phyloP scores from a whole-genome alignment of 2,113 vertebrate species.

The Panurus biarmicus region DNA sequence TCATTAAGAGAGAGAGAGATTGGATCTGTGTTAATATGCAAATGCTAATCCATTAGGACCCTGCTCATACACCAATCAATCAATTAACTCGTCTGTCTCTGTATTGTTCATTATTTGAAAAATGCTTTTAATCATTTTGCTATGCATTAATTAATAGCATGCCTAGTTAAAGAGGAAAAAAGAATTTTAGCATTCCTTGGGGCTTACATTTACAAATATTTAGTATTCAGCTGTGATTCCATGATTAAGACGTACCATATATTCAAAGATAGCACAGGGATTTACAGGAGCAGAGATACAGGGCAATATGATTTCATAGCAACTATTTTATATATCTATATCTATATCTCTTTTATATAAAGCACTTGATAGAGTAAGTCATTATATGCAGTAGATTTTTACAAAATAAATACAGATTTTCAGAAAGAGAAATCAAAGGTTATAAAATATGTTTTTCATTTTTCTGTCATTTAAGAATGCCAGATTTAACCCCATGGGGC shows the following conservation, averaged over 20 bases:
- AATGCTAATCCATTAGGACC: slow-evolving; percentile 65
- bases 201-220: slow-evolving; percentile 58
- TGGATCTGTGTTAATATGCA: slow-evolving; percentile 62
- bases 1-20: slow-evolving; percentile 53
- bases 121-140: slow-evolving; percentile 68
- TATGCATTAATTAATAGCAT: slow-evolving; percentile 66
- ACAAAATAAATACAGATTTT: neutral
- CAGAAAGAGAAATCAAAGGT: neutral
- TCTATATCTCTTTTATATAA: neutral
- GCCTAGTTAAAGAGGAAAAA: slow-evolving; percentile 43
- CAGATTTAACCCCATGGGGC: neutral
- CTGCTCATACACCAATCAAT: slow-evolving; percentile 63
- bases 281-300: neutral
- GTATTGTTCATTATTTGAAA: slow-evolving; percentile 67
- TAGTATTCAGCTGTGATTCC: slow-evolving; percentile 53
- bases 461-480: neutral
- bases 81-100: slow-evolving; percentile 51
- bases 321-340: neutral
- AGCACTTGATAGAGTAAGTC: neutral
- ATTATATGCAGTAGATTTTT: neutral
- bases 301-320: neutral
- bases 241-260: slow-evolving; percentile 57
- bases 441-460: neutral
- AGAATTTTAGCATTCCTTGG: slow-evolving; percentile 53
- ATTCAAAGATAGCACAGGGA: slow-evolving; percentile 33